phyloP scores from a whole-genome alignment of 2,888 invertebrate species.

The Chloroclysta siterata region DNA sequence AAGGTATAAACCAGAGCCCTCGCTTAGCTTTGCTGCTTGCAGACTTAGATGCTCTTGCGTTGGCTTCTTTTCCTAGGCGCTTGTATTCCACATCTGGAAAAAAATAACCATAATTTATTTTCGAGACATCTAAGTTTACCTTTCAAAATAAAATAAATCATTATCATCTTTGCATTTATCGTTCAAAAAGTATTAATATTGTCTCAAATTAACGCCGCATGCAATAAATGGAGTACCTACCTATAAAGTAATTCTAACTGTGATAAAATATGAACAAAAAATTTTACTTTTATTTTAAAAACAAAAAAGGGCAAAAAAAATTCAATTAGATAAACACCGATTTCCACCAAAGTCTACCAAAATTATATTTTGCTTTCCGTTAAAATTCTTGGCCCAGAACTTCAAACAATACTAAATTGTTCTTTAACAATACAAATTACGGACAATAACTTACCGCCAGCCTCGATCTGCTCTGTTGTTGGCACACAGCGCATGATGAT shows the following conservation, averaged over 20 bases:
- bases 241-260: too few species aligned
- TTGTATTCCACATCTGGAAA: slow-evolving; percentile 78
- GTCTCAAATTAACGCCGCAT: too few species aligned
- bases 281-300: too few species aligned
- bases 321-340: too few species aligned
- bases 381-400: slow-evolving; percentile 8
- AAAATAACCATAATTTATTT: not conserved
- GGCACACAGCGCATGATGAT: slow-evolving; percentile 84
- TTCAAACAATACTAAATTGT: slow-evolving; percentile 15
- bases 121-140: too few species aligned
- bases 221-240: too few species aligned
- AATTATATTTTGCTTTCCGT: slow-evolving; percentile 3
- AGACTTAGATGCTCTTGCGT: slow-evolving; percentile 58
- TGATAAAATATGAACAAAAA: too few species aligned
- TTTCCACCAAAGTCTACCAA: not conserved
- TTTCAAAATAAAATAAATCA: too few species aligned
- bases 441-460: slow-evolving; percentile 66
- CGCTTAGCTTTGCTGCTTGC: slow-evolving; percentile 67
- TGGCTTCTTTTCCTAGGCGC: slow-evolving; percentile 69
- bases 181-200: too few species aligned
- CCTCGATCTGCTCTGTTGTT: slow-evolving; percentile 80
- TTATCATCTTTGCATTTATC: too few species aligned
- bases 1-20: slow-evolving; percentile 81
- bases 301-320: too few species aligned
- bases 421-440: slow-evolving; percentile 10